Evolutionary conservation across 92 coral and sea anemone genomes (phyloP), one percentile per base, ranked within the genome.

Genomic region (Isaurus tuberculatus): DNA sequence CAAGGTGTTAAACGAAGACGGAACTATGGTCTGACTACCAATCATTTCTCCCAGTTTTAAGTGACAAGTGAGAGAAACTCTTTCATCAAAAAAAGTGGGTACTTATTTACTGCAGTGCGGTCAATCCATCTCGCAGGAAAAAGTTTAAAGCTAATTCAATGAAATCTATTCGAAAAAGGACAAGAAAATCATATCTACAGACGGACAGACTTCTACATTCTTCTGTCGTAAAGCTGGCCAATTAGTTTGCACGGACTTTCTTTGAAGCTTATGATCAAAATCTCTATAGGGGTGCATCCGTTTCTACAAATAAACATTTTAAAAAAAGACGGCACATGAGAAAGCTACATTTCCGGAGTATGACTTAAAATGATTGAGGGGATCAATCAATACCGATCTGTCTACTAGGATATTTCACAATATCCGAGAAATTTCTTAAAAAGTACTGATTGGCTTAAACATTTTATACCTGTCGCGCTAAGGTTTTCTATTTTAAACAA

Each of bases 1-100:
- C 17, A 33, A 60, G 53, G 82, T 77, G 82, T 22, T 77, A 77
- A 77, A 77, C 82, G 70, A 36, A 58, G 53, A 77, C 82, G 82
- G 82, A 77, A 77, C 53, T 34, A 20, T 26, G 68, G 80, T 48
- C 60, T 58, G 34, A 77, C 33, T 53, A 26, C 46, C 32, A 25
- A 36, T n/a, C 55, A 22, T 19, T 34, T 53, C 13, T n/a, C 2
- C 67, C 6, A 19, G 19, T 5, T 61, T 19, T 31, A 57, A 9
- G 32, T 32, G 81, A 53, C 81, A 30, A 2, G 29, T 75, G 11
- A 19, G 49, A 32, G 81, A 75, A 20, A 20, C 10, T n/a, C 66
- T 75, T 75, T 75, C 81, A 75, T 30, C 44, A 53, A 75, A 70
- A n/a, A 70, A 67, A 13, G 33, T 46, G 17, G 79, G 40, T 46